A percentile compares a stretch with the other conserved stretches of the same genome.
Evolutionary conservation across 2,888 invertebrate genomes (phyloP).

Genomic region (Cosmia pyralina): DNA sequence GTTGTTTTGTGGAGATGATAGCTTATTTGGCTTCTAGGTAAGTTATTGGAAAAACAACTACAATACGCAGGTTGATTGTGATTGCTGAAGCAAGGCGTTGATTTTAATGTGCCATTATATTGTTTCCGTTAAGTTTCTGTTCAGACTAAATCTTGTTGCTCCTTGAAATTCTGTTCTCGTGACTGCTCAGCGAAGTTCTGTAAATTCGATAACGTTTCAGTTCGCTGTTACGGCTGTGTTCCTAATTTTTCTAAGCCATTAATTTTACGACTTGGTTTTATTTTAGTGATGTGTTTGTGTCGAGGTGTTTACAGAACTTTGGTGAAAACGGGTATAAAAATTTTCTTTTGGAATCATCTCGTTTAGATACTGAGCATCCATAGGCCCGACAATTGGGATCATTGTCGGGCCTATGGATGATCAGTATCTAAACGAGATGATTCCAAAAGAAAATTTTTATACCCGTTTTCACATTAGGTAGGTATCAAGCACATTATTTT

Average conservation of each 20-base stretch:
- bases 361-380: not conserved
- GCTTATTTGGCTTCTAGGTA: slow-evolving; percentile 18
- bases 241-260: slow-evolving; percentile 50
- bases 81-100: slow-evolving; percentile 23
- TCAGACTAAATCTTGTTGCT: slow-evolving; percentile 42
- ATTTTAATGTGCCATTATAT: slow-evolving; percentile 17
- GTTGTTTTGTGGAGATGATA: slow-evolving; percentile 44
- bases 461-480: no score
- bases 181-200: slow-evolving; percentile 41
- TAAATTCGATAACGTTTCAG: slow-evolving; percentile 58
- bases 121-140: slow-evolving; percentile 41
- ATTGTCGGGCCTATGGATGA: no score
- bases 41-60: slow-evolving; percentile 16
- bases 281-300: slow-evolving; percentile 31
- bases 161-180: slow-evolving; percentile 51
- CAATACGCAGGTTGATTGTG: slow-evolving; percentile 15
- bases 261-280: slow-evolving; percentile 51
- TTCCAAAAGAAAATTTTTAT: no score
- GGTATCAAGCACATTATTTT: not conserved
- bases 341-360: not conserved
- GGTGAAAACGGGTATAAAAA: not conserved
- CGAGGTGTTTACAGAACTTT: slow-evolving; percentile 32
- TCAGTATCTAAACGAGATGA: no score
- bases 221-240: slow-evolving; percentile 38
- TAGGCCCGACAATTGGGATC: not conserved